These are phyloP conservation scores for Periophthalmus modestus DNA, from an alignment of 2,113 vertebrate genomes.

Conservation along the genomic window DNA sequence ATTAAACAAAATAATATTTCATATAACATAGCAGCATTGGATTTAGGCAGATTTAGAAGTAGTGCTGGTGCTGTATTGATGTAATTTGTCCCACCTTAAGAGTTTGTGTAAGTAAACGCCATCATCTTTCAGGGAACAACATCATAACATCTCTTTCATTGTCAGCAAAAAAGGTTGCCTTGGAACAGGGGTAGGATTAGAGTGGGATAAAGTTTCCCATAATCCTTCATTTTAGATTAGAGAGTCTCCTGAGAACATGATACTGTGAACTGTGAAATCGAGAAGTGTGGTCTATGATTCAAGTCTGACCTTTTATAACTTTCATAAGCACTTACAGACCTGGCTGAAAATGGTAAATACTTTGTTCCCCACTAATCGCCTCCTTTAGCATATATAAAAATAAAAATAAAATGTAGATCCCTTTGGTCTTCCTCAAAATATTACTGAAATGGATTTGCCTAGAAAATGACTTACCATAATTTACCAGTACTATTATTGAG, in stretches of 20 bases:
- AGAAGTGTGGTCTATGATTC: not conserved
- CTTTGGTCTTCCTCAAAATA: too few relatives aligned
- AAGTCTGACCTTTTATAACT: not conserved
- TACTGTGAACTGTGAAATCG: conserved; percentile 35
- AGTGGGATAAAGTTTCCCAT: conserved; percentile 32
- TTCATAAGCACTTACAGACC: not conserved
- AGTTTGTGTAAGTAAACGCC: not conserved
- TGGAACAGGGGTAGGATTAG: conserved; percentile 46
- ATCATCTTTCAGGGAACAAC: conserved; percentile 18
- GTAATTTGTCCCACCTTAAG: not conserved
- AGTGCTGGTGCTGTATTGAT: not conserved
- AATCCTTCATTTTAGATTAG: conserved; percentile 57
- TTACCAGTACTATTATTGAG: too few relatives aligned
- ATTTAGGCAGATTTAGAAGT: too few relatives aligned
- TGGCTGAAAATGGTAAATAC: not conserved
- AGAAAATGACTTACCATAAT: not conserved
- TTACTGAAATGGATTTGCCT: not conserved
- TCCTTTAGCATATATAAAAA: too few relatives aligned
- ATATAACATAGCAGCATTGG: too few relatives aligned
- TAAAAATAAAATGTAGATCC: too few relatives aligned
- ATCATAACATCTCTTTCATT: not conserved
- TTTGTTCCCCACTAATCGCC: not conserved
- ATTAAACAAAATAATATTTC: too few relatives aligned
- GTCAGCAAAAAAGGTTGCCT: conserved; percentile 28
- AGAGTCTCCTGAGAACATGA: conserved; percentile 34